phyloP scores from a whole-genome alignment of 2,113 vertebrate species.

The Thomomys bottae region DNA sequence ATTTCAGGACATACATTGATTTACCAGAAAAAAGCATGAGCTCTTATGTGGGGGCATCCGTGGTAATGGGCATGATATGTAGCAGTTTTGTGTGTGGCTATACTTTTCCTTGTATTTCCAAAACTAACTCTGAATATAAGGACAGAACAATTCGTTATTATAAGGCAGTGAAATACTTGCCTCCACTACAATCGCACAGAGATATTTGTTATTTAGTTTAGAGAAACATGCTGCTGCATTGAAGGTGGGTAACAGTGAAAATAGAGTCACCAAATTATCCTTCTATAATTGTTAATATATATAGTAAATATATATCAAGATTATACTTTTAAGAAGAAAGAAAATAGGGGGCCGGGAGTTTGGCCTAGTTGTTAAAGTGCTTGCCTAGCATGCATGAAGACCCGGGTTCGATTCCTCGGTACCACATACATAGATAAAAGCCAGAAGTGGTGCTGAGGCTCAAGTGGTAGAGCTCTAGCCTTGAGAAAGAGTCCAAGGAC shows the following conservation, averaged over 20 bases:
- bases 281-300: background rate
- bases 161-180: background rate
- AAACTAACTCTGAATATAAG: background rate
- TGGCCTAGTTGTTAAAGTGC: too few species aligned
- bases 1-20: background rate
- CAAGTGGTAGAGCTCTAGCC: too few species aligned
- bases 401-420: too few species aligned
- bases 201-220: constrained; percentile 7
- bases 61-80: background rate
- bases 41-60: background rate
- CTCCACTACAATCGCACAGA: background rate
- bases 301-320: background rate
- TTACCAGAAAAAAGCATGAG: background rate
- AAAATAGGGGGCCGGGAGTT: too few species aligned
- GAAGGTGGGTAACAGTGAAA: background rate
- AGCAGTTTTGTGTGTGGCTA: background rate
- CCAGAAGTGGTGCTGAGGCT: too few species aligned
- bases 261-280: background rate
- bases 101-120: background rate
- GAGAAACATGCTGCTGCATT: background rate
- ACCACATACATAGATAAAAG: too few species aligned
- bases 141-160: background rate
- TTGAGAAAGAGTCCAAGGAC: too few species aligned
- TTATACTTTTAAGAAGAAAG: background rate
- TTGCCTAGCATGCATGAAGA: too few species aligned